Evolutionary conservation across 2,113 vertebrate genomes (phyloP), one percentile per base, ranked within the genome.

Genomic region (Ophthalmolycus amberensis): DNA sequence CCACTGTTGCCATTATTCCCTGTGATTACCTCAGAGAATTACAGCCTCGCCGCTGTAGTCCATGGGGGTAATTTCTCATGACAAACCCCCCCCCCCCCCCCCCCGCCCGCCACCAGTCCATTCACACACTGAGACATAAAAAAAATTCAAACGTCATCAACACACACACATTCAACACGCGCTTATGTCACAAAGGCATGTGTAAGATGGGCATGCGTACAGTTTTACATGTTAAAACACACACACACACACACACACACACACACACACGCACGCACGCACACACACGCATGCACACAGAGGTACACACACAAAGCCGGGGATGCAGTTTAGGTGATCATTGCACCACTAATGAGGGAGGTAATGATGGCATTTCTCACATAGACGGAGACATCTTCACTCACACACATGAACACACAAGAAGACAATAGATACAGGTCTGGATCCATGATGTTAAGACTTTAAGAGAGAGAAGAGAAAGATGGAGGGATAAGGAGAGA

Each of bases 21-120:
- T 92, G 88, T 93, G 92, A 94, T 94, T 93, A 94, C 94, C 92
- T 91, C 92, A 7, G 93, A 94, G 92, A 93, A 94, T 94, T 94
- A 94, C 88, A 91, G 94, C 92, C 93, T 91, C 92, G 54, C 90
- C 60, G 85, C 89, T 86, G 77, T 80, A 89, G 90, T 93, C 93
- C 91, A 88, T 44, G 84, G 92, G 92, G 92, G 91, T 92, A 90
- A 94, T 93, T 93, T 92, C 91, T 93, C 92, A 92, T 93, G 91
- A 93, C 92, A 91, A 79, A 80, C 86, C 91, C 87, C 88, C 85
- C 62, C 85, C 87, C 88, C 85, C 62, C 85, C 65, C 84, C 87
- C 65, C 84, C 87, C 62, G 62, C 85, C 87, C 60, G 50, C 84
- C 81, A 85, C 88, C 69, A 80, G 71, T 68, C 83, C 90, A 87